Evolutionary conservation across 2,797 vertebrate species (phyloP), one percentile per base, ranked within the genome.

Genomic region (Erethizon dorsatum): DNA sequence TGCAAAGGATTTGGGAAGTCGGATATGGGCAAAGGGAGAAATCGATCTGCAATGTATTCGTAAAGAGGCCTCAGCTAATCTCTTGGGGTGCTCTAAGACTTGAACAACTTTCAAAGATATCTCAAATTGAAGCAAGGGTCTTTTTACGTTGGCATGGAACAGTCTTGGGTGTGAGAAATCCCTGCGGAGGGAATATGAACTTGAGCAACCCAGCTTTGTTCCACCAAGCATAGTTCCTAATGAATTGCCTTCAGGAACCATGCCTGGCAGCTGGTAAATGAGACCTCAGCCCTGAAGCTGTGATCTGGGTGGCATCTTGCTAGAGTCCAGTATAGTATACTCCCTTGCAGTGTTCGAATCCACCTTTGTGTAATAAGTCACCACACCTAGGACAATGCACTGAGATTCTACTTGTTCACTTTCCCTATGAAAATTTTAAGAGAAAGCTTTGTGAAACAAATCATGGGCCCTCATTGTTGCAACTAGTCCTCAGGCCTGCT

Each of bases 381-480:
- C 47, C 2, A 14, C 9, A 2, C 6, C 6, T 50, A 18, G 52
- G 15, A 69, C 13, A 88, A 22, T 5, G 78, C 31, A 71, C 22
- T 7, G 22, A 28, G 31, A 50, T 47, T 61, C 88, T 59, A 28
- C 24, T 14, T 79, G 28, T 18, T 83, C 41, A 83, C 8, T 41
- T 59, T 61, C 45, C 45, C 8, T 22, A 2, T 28, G 57, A 61
- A 37, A 71, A 54, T 31, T 37, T 33, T 15, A 57, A 50, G 31
- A 56, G 54, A 45, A 79, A 84, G 26, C 17, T 47, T 31, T 20
- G 31, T 41, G 71, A 57, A 77, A 45, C 10, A 57, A 65, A n/a
- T 33, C 10, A 0, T 0, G 41, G 10, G 9, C 22, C 17, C 17
- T 59, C 17, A 13, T 4, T 20, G 65, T 22, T 2, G 4, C 67